phyloP scores from a whole-genome alignment of 2,888 invertebrate genomes.

The Agrochola circellaris region DNA sequence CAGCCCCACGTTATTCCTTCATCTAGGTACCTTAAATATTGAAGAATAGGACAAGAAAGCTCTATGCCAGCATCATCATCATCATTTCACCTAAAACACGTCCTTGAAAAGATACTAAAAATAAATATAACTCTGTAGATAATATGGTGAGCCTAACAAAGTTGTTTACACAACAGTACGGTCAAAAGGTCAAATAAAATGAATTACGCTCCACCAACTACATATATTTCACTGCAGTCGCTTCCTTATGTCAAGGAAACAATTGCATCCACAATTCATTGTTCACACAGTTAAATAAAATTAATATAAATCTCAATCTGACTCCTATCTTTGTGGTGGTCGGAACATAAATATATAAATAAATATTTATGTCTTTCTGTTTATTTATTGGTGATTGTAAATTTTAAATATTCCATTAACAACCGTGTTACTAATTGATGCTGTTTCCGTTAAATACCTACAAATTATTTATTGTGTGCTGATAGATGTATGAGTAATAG shows the following conservation, averaged over 20 bases:
- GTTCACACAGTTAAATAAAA: slow-evolving; percentile 34
- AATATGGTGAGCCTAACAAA: background rate
- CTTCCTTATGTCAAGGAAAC: slow-evolving; percentile 59
- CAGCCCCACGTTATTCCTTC: background rate
- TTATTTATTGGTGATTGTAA: slow-evolving; percentile 16
- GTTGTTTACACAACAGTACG: slow-evolving; percentile 11
- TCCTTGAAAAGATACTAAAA: background rate
- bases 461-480: background rate
- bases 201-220: slow-evolving; percentile 25
- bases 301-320: slow-evolving; percentile 37
- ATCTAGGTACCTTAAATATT: too few relatives aligned
- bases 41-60: background rate
- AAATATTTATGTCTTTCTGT: background rate
- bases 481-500: background rate
- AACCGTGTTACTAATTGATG: slow-evolving; percentile 13
- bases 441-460: background rate
- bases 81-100: background rate
- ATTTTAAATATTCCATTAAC: slow-evolving; percentile 16
- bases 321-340: slow-evolving; percentile 7
- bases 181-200: slow-evolving; percentile 48
- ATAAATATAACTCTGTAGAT: background rate
- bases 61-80: background rate
- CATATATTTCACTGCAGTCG: slow-evolving; percentile 50
- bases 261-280: slow-evolving; percentile 22
- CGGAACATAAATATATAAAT: slow-evolving; percentile 4